Base-by-base conservation (phyloP, 2,888 invertebrate species). In the Oscheius sp. region DNA sequence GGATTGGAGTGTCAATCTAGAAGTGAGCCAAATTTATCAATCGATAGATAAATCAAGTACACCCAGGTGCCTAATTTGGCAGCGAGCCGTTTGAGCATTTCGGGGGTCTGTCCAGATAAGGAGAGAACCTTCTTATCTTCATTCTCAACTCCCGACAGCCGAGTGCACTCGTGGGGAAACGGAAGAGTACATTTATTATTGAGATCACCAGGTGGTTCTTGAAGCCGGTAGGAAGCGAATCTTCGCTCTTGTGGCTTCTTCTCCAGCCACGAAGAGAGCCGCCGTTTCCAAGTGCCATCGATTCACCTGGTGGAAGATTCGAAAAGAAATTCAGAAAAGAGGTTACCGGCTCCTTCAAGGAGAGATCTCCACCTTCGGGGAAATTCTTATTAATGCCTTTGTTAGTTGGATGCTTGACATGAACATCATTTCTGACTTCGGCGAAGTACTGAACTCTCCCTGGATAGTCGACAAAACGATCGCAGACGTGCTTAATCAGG, bases 391-490 rank as follows among this genome's bases (percentile, higher is more conserved):
- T 84, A 42, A 66, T 66, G 55, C 83, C 83, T 66, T 84, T 83
- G 71, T 84, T 84, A 20, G 82, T 72, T 1, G 83, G 83, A 67
- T 75, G 79, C 70, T 83, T 81, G 69, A 80, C 78, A 17, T 79
- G 80, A 64, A 81, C 72, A 55, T 83, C 83, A 25, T 79, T 76
- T 0, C 83, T 70, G 34, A 82, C 83, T 74, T 82, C 76, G 3
- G 84, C 77, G 61, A 78, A 82, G 63, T 84, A 85, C 68, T 85
- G 85, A 8, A 85, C 82, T 45, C 80, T 55, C 20, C 84, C 85
- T 8, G 85, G 85, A 64, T 82, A 79, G 63, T 85, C 85, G 27
- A 76, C 73, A 63, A 78, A 81, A 48, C 81, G 76, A 31, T 81
- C 79, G 58, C 85, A 85, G 31, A 80, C 80, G 70, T 85, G 84